Evolutionary conservation across 2,113 vertebrate species (phyloP), one percentile per base, ranked within the genome.

Genomic region (Pygathrix nemaeus): DNA sequence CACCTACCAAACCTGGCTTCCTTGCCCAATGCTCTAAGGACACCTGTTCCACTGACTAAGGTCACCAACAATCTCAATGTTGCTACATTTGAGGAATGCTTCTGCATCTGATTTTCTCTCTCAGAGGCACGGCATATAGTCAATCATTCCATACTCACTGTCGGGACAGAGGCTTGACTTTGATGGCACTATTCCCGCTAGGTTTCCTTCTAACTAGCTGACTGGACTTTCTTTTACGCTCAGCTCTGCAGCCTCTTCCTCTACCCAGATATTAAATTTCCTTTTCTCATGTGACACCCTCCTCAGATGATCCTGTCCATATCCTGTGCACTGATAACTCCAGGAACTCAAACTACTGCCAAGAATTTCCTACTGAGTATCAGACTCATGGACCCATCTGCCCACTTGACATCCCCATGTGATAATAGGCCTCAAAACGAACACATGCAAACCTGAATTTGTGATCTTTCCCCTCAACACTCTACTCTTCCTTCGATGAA

Each of bases 361-460:
- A 97, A 93, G 76, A 93, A 92, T 52, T 76, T 97, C 86, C 92
- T 95, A 30, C 55, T 87, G 52, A 93, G 20, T 27, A 55, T 91
- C 32, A 61, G 30, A 83, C 13, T 43, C 35, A 18, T 30, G 23
- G 66, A 83, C 38, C 80, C 10, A 57, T 96, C 79, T 95, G 48
- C 87, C 96, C 83, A 23, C 48, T 91, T 79, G 80, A 38, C 23
- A 68, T 87, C 64, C 70, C 6, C n/a, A 76, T 78, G 76, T 20
- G 30, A 83, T 70, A 88, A 85, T n/a, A 81, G 55, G 1, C 38
- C 78, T 92, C 85, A 35, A 64, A 97, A 94, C 35, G 20, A 95
- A 50, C n/a, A 79, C 23, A 30, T 95, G 35, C 13, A 81, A 12
- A 88, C 40, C n/a, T 88, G 78, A 97, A 78, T 52, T 79, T 89